phyloP scores from a whole-genome alignment of 2,888 invertebrate genomes.

The Nomada fabriciana region DNA sequence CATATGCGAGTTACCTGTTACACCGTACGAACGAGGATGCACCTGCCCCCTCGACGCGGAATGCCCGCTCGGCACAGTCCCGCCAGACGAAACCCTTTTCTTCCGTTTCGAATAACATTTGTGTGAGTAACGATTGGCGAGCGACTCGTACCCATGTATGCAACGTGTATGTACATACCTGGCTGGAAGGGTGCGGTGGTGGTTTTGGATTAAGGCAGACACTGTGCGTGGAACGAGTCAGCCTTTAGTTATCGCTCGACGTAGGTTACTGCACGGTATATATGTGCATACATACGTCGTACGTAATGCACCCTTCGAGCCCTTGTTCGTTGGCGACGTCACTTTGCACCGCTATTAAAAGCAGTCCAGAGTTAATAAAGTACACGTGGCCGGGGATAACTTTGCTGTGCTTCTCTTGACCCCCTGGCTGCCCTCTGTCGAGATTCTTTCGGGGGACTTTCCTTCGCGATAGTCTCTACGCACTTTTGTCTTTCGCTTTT shows the following conservation, averaged over 20 bases:
- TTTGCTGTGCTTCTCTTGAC: constrained; percentile 25
- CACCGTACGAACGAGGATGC: constrained; percentile 61
- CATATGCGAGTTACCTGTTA: constrained; percentile 47
- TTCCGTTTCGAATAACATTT: constrained; percentile 73
- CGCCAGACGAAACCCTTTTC: constrained; percentile 44
- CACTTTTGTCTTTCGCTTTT: too few relatives aligned
- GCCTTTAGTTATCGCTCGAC: constrained; percentile 55
- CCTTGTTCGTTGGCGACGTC: constrained; percentile 39
- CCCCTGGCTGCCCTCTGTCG: constrained; percentile 15
- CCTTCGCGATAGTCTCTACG: too few relatives aligned
- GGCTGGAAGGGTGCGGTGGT: constrained; percentile 49
- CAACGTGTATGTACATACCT: neutral
- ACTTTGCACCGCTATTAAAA: constrained; percentile 62
- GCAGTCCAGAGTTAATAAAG: constrained; percentile 60
- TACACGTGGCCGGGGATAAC: constrained; percentile 31
- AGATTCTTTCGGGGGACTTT: too few relatives aligned
- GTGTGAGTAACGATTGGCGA: constrained; percentile 53
- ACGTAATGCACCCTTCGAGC: constrained; percentile 45
- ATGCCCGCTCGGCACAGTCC: neutral
- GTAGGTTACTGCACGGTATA: constrained; percentile 58
- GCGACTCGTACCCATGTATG: constrained; percentile 10
- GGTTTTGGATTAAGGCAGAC: constrained; percentile 59
- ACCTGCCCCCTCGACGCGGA: constrained; percentile 71
- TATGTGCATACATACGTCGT: constrained; percentile 12
- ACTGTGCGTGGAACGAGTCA: constrained; percentile 28